Evolutionary conservation across 2,888 invertebrate genomes (phyloP).

Genomic region (Pachliopta kotzebuea): DNA sequence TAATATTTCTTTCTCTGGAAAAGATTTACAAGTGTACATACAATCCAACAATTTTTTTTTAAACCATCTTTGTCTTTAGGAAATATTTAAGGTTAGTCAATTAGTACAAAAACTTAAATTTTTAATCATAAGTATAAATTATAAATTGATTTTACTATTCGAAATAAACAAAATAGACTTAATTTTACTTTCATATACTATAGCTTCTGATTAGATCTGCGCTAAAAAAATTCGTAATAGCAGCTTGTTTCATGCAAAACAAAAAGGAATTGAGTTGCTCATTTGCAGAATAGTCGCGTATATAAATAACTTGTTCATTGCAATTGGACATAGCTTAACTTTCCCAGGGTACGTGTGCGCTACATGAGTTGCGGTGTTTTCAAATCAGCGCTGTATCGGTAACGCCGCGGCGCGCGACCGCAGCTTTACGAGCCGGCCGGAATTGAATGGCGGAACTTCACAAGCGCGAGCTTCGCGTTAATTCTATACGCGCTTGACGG

Average conservation of each 20-base stretch:
- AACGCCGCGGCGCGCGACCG: constrained; percentile 50
- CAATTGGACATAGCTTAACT: constrained; percentile 9
- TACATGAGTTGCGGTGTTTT: constrained; percentile 61
- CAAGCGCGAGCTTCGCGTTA: constrained; percentile 41
- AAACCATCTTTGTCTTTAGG: no score
- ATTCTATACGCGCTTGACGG: constrained; percentile 34
- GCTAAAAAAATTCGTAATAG: background rate
- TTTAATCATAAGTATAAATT: no score
- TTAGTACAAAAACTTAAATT: no score
- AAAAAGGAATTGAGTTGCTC: background rate
- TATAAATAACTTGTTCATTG: background rate
- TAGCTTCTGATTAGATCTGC: no score
- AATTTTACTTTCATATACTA: no score
- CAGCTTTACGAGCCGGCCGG: constrained; percentile 58
- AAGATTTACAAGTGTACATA: no score
- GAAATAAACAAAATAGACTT: no score
- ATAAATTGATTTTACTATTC: no score
- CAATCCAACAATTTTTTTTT: no score
- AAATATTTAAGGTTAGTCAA: no score
- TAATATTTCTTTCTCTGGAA: no score
- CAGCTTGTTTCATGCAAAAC: background rate
- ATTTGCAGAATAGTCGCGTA: background rate
- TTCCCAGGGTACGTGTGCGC: constrained; percentile 23
- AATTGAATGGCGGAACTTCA: constrained; percentile 64
- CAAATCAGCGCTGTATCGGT: constrained; percentile 59